These are phyloP conservation scores for Cylindroiulus punctatus DNA, from an alignment of 2,888 invertebrate species.

Conservation along the genomic window DNA sequence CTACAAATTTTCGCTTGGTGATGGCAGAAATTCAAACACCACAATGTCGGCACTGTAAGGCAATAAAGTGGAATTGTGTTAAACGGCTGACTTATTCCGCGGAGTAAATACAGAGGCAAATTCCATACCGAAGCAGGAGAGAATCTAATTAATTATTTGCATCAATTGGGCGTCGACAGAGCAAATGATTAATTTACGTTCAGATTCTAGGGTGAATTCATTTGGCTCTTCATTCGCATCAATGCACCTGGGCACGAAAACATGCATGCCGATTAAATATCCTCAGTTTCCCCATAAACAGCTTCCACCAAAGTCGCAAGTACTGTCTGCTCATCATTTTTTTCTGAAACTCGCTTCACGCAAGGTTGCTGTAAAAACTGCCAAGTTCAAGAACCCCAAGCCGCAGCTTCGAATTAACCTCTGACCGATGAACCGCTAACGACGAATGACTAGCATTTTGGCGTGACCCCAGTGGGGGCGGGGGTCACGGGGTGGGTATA, in stretches of 20 bases:
- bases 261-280: neutral
- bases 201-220: conserved; percentile 1
- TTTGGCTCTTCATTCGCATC: neutral
- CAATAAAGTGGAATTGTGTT: no score
- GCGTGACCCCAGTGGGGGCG: neutral
- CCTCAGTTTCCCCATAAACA: neutral
- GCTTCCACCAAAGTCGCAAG: neutral
- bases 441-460: neutral
- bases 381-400: neutral
- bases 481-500: neutral
- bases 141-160: conserved; percentile 23
- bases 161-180: conserved; percentile 31
- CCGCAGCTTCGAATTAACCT: conserved; percentile 27
- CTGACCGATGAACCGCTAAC: conserved; percentile 20
- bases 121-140: neutral
- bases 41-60: no score
- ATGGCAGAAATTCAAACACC: no score
- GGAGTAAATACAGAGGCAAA: neutral
- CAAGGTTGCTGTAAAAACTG: neutral
- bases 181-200: conserved; percentile 1
- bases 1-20: no score
- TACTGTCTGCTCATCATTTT: conserved; percentile 1
- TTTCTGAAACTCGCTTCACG: neutral
- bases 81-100: no score
- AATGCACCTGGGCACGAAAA: neutral